These are phyloP conservation scores for Siniperca obscura DNA, from an alignment of 2,797 vertebrate genomes.

Conservation along the genomic window DNA sequence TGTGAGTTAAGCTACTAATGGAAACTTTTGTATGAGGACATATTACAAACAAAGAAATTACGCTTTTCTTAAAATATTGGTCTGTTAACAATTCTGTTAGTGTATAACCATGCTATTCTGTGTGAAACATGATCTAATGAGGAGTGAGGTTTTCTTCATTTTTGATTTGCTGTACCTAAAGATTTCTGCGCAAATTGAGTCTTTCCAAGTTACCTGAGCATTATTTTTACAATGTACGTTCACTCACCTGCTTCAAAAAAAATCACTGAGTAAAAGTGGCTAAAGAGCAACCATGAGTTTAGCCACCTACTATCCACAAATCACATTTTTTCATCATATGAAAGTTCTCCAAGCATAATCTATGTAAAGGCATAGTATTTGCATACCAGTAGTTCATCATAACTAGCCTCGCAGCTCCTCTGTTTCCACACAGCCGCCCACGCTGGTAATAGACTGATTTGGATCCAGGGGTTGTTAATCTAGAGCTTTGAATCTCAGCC, in stretches of 20 bases:
- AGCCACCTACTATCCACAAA: background rate
- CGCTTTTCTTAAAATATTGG: background rate
- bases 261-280: background rate
- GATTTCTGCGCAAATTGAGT: background rate
- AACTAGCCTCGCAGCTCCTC: slow-evolving; percentile 23
- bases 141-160: background rate
- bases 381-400: slow-evolving; percentile 24
- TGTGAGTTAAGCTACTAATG: slow-evolving; percentile 7
- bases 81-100: slow-evolving; percentile 6
- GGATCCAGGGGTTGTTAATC: slow-evolving; percentile 52
- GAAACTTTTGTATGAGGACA: slow-evolving; percentile 34
- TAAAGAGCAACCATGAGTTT: background rate
- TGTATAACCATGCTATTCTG: background rate
- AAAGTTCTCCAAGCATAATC: background rate
- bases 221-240: slow-evolving; percentile 10
- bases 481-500: slow-evolving; percentile 59
- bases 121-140: slow-evolving; percentile 14
- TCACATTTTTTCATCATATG: background rate
- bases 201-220: background rate
- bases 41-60: background rate
- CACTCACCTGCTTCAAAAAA: slow-evolving; percentile 11
- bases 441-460: slow-evolving; percentile 35
- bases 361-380: slow-evolving; percentile 6
- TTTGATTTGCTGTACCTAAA: background rate
- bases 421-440: slow-evolving; percentile 52